Evolutionary conservation across 2,888 invertebrate species (phyloP).

Genomic region (Poecilobothrus nobilitatus): DNA sequence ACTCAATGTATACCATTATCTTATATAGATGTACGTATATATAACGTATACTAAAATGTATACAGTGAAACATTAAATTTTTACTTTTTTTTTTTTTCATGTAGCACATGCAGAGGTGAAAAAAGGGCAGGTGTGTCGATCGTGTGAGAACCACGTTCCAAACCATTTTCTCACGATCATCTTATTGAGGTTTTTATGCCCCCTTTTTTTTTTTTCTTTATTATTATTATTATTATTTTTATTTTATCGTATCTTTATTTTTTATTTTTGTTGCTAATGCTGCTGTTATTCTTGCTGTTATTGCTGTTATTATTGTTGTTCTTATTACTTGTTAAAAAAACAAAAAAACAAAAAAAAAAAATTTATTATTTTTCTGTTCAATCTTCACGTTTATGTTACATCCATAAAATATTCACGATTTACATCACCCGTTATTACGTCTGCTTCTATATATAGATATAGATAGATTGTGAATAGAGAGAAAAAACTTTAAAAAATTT

Average conservation of each 20-base stretch:
- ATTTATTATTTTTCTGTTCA: neutral
- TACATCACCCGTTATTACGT: neutral
- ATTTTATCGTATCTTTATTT: no score
- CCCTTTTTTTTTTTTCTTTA: neutral
- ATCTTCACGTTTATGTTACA: conserved; percentile 1
- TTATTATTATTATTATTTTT: neutral
- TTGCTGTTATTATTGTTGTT: neutral
- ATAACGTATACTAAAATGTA: neutral
- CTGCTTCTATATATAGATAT: no score
- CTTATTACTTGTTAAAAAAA: neutral
- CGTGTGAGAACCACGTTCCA: conserved; percentile 47
- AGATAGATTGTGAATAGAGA: no score
- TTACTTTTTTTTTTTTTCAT: neutral
- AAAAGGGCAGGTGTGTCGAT: conserved; percentile 46
- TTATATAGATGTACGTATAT: neutral
- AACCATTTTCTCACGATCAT: conserved; percentile 46
- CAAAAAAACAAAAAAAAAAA: neutral
- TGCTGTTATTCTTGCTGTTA: neutral
- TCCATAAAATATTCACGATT: conserved; percentile 4
- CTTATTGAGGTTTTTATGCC: conserved; percentile 22
- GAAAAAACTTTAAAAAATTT: no score
- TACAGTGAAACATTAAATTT: no score
- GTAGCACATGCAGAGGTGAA: conserved; percentile 16
- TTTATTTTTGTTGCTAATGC: no score
- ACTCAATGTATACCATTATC: neutral